phyloP scores from a whole-genome alignment of 1,140 invertebrate genomes.

The Leptinotarsa texana region DNA sequence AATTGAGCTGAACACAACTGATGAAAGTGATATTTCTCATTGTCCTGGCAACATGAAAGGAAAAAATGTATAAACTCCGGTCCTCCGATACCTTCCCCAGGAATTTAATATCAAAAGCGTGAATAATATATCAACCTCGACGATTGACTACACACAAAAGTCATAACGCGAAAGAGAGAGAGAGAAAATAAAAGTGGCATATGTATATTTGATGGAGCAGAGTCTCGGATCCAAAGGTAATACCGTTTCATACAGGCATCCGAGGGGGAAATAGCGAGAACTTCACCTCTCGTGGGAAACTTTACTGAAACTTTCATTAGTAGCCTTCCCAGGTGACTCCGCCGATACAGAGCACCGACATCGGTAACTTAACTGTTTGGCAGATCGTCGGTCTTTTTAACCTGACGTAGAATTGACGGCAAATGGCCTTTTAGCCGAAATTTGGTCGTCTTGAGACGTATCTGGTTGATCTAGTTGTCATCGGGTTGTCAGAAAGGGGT shows the following conservation, averaged over 20 bases:
- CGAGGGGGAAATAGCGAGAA: slow-evolving; percentile 14
- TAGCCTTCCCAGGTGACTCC: neutral
- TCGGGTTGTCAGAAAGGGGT: slow-evolving; percentile 3
- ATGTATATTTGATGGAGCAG: slow-evolving; percentile 20
- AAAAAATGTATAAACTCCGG: too few species aligned
- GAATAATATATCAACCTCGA: slow-evolving; percentile 14
- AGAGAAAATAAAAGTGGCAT: slow-evolving; percentile 9
- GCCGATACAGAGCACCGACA: slow-evolving; percentile 9
- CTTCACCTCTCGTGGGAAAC: slow-evolving; percentile 19
- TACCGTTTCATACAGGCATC: slow-evolving; percentile 3
- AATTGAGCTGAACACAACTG: too few species aligned
- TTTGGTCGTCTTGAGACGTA: neutral
- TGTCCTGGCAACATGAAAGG: too few species aligned
- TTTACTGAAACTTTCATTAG: slow-evolving; percentile 26
- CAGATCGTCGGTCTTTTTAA: slow-evolving; percentile 25
- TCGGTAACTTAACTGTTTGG: slow-evolving; percentile 15
- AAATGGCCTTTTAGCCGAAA: slow-evolving; percentile 1
- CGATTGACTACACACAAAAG: slow-evolving; percentile 18
- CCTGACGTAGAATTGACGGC: slow-evolving; percentile 18
- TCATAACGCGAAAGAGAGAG: slow-evolving; percentile 10
- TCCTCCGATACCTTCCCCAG: neutral
- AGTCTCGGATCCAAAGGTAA: slow-evolving; percentile 6
- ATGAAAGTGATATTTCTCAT: too few species aligned
- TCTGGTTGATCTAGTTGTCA: slow-evolving; percentile 10
- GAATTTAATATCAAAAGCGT: neutral